Evolutionary conservation across 1,140 invertebrate genomes (phyloP).

Genomic region (Antheraea mylitta): DNA sequence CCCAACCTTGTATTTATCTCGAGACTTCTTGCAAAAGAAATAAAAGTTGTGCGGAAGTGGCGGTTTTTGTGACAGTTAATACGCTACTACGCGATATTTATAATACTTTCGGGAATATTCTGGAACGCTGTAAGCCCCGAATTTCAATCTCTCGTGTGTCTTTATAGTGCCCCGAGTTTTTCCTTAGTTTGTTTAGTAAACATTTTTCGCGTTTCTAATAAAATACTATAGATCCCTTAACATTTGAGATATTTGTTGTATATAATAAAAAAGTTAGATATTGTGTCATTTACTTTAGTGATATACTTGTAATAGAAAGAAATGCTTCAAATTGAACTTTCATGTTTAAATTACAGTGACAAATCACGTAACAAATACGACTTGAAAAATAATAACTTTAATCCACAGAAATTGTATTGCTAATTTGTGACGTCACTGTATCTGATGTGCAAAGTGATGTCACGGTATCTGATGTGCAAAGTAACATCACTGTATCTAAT

Average conservation of each 20-base stretch:
- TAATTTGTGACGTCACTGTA: no score
- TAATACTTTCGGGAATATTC: conserved; percentile 49
- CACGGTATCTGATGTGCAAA: no score
- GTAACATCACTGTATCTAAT: no score
- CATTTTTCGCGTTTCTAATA: conserved; percentile 21
- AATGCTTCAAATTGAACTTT: no score
- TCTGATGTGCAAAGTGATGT: no score
- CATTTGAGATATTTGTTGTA: conserved; percentile 6
- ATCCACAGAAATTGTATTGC: no score
- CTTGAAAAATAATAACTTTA: no score
- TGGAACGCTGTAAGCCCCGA: conserved; percentile 45
- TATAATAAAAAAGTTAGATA: not conserved
- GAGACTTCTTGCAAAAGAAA: conserved; percentile 12
- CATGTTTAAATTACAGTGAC: no score
- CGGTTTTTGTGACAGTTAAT: conserved; percentile 45
- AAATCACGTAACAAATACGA: no score
- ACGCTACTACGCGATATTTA: conserved; percentile 48
- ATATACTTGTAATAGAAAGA: no score
- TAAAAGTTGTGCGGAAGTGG: conserved; percentile 26
- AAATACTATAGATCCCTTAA: conserved; percentile 1
- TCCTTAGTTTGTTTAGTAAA: conserved; percentile 32
- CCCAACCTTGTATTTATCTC: not conserved
- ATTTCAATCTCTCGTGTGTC: conserved; percentile 49
- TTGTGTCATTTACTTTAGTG: not conserved
- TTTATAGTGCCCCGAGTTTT: conserved; percentile 36